These are phyloP conservation scores for Ditylenchus dipsaci DNA, from an alignment of 1,140 invertebrate species.

Conservation along the genomic window DNA sequence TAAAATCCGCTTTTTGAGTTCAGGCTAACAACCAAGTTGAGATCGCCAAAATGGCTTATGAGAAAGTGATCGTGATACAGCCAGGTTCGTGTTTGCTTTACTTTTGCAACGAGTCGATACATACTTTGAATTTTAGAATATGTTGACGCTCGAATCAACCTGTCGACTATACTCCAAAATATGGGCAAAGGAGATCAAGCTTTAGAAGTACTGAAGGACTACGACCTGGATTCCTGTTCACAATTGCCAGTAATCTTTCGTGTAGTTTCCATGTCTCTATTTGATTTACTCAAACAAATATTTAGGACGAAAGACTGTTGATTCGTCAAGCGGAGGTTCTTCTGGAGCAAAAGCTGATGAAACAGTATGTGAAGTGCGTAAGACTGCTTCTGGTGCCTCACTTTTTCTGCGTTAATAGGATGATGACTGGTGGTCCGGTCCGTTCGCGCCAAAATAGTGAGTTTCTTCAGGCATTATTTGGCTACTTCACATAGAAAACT, in stretches of 20 bases:
- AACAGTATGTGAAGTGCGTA: conserved; percentile 45
- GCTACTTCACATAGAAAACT: conserved; percentile 13
- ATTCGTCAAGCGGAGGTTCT: conserved; percentile 52
- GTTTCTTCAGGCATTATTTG: not conserved
- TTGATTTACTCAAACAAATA: not conserved
- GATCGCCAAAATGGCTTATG: conserved; percentile 36
- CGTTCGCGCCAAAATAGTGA: conserved; percentile 12
- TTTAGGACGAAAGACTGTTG: conserved; percentile 53
- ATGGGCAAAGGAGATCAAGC: conserved; percentile 42
- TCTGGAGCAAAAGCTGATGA: conserved; percentile 27
- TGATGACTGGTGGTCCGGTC: conserved; percentile 2
- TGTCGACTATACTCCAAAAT: conserved; percentile 51
- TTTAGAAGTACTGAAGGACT: conserved; percentile 47
- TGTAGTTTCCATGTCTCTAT: no score
- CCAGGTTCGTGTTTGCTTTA: conserved; percentile 19
- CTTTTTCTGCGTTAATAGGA: conserved; percentile 43
- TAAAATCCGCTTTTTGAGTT: not conserved
- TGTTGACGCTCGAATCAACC: conserved; percentile 54
- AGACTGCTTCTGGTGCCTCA: conserved; percentile 50
- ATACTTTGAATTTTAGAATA: conserved; percentile 9
- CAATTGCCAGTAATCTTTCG: conserved; percentile 42
- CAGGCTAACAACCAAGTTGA: conserved; percentile 29
- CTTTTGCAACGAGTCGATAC: no score
- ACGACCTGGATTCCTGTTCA: conserved; percentile 47
- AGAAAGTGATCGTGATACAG: conserved; percentile 37